phyloP scores from a whole-genome alignment of 2,113 vertebrate genomes.

The Istiophorus platypterus region DNA sequence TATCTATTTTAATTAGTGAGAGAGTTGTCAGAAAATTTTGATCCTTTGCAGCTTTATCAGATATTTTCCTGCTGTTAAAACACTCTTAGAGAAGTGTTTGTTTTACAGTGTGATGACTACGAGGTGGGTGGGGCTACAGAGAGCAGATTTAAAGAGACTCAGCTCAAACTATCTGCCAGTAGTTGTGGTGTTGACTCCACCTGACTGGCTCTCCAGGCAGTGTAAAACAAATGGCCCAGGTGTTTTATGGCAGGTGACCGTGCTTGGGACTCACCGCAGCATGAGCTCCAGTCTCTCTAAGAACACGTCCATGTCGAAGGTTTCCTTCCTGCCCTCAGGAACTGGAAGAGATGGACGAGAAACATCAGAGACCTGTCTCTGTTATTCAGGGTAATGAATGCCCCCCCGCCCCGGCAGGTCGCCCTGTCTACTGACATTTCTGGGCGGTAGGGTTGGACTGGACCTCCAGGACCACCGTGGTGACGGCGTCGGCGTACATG shows the following conservation, averaged over 20 bases:
- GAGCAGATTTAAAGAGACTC: neutral
- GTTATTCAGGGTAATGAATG: neutral
- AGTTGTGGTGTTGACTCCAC: neutral
- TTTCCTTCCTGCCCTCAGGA: constrained; percentile 83
- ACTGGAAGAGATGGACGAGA: constrained; percentile 61
- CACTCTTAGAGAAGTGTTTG: neutral
- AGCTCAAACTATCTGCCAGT: neutral
- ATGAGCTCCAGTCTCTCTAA: constrained; percentile 90
- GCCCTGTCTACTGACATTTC: constrained; percentile 86
- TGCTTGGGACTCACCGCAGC: constrained; percentile 89
- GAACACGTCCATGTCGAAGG: constrained; percentile 88
- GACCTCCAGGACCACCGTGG: constrained; percentile 95
- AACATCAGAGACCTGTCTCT: neutral
- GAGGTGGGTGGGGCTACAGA: neutral
- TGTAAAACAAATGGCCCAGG: neutral
- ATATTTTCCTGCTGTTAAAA: neutral
- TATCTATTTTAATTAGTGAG: no score
- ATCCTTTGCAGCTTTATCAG: no score
- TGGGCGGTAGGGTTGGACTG: constrained; percentile 96
- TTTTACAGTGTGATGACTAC: neutral
- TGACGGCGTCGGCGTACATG: constrained; percentile 96
- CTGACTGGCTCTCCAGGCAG: neutral
- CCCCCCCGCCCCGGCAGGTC: neutral
- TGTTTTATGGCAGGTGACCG: neutral
- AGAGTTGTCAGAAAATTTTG: no score